Evolutionary conservation across 2,797 vertebrate species (phyloP).

Genomic region (Gymnopithys bicolor): DNA sequence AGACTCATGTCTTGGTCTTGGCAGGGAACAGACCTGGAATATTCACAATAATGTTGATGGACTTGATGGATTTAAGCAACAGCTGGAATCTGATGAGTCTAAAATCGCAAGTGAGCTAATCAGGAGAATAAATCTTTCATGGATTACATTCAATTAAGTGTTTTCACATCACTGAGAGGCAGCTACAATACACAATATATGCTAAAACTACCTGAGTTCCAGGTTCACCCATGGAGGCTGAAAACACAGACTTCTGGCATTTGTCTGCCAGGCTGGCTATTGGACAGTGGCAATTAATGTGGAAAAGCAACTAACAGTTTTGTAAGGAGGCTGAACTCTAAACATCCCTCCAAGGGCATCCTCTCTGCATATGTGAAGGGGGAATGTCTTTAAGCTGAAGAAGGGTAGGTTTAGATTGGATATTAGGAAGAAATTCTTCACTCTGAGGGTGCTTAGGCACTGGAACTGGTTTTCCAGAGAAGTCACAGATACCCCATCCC

Average conservation of each 20-base stretch:
- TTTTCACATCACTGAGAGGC: background rate
- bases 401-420: background rate
- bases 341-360: background rate
- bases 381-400: background rate
- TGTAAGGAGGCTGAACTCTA: background rate
- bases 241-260: background rate
- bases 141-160: conserved; percentile 38
- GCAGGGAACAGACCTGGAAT: background rate
- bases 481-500: background rate
- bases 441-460: background rate
- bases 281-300: rapidly evolving
- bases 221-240: background rate
- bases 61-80: conserved; percentile 40
- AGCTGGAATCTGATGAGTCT: conserved; percentile 42
- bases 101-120: conserved; percentile 61
- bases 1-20: background rate
- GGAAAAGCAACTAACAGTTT: background rate
- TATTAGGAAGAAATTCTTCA: background rate
- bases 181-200: background rate
- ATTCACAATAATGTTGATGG: conserved; percentile 15
- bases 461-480: background rate
- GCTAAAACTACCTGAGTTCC: background rate
- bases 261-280: background rate
- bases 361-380: rapidly evolving
- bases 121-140: conserved; percentile 50